Evolutionary conservation across 2,888 invertebrate genomes (phyloP), one percentile per base, ranked within the genome.

Genomic region (Nezara viridula): DNA sequence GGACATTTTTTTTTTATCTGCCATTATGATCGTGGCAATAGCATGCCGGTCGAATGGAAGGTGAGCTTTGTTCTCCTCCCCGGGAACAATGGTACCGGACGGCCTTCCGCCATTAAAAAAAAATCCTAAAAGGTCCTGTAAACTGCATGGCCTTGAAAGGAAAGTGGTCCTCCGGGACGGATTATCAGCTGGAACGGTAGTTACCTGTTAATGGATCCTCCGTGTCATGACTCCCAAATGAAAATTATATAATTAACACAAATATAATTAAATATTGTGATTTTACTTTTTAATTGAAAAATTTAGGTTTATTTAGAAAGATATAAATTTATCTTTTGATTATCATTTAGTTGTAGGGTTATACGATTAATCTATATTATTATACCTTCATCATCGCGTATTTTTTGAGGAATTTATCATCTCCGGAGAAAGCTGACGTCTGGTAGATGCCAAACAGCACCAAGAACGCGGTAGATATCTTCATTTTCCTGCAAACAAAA

Each of bases 371-470:
- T 88, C 14, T 32, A 40, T 73, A 52, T 40, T 85, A 40, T n/a
- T 47, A 66, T 92, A 95, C 95, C 94, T 96, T 96, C 94, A 95
- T 94, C 95, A 95, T 95, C 37, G 95, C 95, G 92, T 95, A 96
- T 93, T 95, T 95, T 92, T 95, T 95, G 92, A 96, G 94, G 92
- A 95, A 95, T 91, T 94, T 94, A 91, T 95, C 95, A 91, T 95
- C 95, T 89, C 94, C 95, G 49, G 94, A 47, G 44, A 88, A 88
- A 6, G 88, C 88, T 21, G 88, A 27, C 4, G 37, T 21, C 19
- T 47, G 81, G 44, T 47, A 81, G 40, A 81, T 47, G 40, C 44
- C 81, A 14, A 81, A 44, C 4, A 81, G 81, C 81, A 81, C 44
- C 81, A 81, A 81, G 44, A 81, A 47, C 14, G 19, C 44, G 3